Evolutionary conservation across 2,113 vertebrate species (phyloP).

Genomic region (Ochotona princeps): DNA sequence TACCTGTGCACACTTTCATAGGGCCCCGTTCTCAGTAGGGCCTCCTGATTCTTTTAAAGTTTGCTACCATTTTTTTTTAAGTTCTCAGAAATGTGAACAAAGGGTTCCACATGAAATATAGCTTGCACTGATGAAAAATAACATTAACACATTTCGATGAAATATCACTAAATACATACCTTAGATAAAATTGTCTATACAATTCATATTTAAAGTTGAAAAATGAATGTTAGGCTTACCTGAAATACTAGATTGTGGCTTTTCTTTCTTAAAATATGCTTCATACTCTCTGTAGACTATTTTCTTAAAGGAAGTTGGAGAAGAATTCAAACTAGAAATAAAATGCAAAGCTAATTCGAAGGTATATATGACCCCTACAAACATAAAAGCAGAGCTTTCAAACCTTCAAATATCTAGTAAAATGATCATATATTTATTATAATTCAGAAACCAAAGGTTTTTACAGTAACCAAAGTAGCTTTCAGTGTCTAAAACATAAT

Average conservation of each 20-base stretch:
- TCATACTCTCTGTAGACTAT: conserved; percentile 96
- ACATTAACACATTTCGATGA: neutral
- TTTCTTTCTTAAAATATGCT: conserved; percentile 89
- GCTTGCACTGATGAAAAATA: neutral
- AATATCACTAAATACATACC: conserved; percentile 5
- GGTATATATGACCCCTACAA: neutral
- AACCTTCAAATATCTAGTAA: neutral
- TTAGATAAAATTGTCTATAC: neutral
- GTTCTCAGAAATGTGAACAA: neutral
- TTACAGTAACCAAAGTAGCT: conserved; percentile 1
- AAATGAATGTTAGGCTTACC: conserved; percentile 87
- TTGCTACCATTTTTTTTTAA: neutral
- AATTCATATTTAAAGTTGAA: neutral
- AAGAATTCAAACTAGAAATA: conserved; percentile 79
- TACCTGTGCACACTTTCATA: neutral
- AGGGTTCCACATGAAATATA: neutral
- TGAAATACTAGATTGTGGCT: conserved; percentile 87
- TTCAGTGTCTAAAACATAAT: neutral
- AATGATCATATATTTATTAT: neutral
- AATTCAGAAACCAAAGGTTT: neutral
- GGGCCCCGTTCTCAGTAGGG: neutral
- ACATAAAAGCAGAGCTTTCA: neutral
- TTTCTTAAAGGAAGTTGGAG: conserved; percentile 90
- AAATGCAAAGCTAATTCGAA: conserved; percentile 61
- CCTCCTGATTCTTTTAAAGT: neutral